Conservation (phyloP, 2,888 invertebrate species). For the Troides oblongomaculatus region DNA sequence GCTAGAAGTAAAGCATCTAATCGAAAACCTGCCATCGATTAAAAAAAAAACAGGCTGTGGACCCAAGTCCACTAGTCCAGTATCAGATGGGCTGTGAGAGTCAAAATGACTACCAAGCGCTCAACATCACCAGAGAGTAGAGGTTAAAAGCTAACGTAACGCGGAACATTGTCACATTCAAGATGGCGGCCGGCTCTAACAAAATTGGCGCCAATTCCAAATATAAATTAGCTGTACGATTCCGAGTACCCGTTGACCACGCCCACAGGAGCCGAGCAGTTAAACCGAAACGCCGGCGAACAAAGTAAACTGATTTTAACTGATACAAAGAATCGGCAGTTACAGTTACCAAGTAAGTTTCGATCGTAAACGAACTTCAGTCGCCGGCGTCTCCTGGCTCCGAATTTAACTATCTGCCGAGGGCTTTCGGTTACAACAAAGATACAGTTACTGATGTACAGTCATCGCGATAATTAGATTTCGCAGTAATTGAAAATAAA, state of each 20-base stretch:
- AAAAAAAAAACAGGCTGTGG: too few species aligned
- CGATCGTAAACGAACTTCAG: conserved; percentile 59
- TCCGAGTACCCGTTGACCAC: conserved; percentile 37
- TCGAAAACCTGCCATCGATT: too few species aligned
- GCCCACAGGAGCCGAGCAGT: conserved; percentile 35
- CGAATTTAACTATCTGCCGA: conserved; percentile 60
- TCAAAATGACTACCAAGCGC: too few species aligned
- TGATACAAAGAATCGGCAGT: conserved; percentile 57
- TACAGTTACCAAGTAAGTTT: conserved; percentile 49
- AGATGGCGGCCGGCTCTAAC: conserved; percentile 2
- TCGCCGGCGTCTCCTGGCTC: conserved; percentile 49
- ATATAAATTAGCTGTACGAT: conserved; percentile 44
- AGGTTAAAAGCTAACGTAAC: neutral
- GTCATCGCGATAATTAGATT: conserved; percentile 8
- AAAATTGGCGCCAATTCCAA: conserved; percentile 53
- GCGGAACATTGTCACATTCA: conserved; percentile 5
- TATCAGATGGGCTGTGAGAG: too few species aligned
- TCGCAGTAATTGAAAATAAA: too few species aligned
- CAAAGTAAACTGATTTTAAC: conserved; percentile 45
- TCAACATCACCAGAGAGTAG: too few species aligned
- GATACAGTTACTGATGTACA: conserved; percentile 38
- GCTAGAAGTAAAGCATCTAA: too few species aligned
- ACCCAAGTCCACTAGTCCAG: too few species aligned
- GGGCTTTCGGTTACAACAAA: conserved; percentile 56
- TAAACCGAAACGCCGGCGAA: conserved; percentile 38